Base-by-base conservation (phyloP, 1,140 invertebrate genomes). In the Drosophila auraria region DNA sequence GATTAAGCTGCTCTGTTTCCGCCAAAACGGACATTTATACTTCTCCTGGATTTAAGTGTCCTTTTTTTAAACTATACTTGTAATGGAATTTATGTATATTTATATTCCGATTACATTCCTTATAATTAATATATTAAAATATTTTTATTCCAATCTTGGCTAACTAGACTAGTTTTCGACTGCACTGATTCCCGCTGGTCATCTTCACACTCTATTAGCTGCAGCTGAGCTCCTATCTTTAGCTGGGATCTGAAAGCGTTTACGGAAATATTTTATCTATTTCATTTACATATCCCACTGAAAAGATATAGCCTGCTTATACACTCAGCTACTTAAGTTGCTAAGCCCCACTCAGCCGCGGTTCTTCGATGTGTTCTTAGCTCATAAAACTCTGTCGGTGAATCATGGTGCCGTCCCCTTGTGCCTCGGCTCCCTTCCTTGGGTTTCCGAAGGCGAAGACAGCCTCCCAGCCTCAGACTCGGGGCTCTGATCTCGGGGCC, bases 131-230 rank as follows among this genome's bases (percentile, higher is more conserved):
- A 20, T 20, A 20, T 20, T 20, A 20, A 1, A 54, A 36, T 36
- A 14, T 7, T 1, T 17, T 54, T 8, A 14, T 36, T 54, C 11
- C 5, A 20, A 8, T 6, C 12, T 17, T 17, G 27, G 27, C 27
- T 33, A 1, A 2, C n/a, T 40, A 40, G 12, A 40, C 38, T 3
- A 40, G 12, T 40, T 40, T 15, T 40, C 5, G 38, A 54, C 53
- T 36, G 53, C 53, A 56, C 53, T 38, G 53, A 23, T 38, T 38
- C 57, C 56, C 66, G 69, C 57, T 51, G 59, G 50, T 60, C 59
- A 61, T 51, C 71, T 90, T 90, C 86, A 90, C 86, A 90, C 86
- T 90, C 86, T 82, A 90, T 90, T 90, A 90, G 86, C 69, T 65
- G 27, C 30, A 71, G 70, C 30, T 76, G 66, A 50, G 44, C 44